phyloP scores from a whole-genome alignment of 2,797 vertebrate genomes.

The Myripristis jacobus region DNA sequence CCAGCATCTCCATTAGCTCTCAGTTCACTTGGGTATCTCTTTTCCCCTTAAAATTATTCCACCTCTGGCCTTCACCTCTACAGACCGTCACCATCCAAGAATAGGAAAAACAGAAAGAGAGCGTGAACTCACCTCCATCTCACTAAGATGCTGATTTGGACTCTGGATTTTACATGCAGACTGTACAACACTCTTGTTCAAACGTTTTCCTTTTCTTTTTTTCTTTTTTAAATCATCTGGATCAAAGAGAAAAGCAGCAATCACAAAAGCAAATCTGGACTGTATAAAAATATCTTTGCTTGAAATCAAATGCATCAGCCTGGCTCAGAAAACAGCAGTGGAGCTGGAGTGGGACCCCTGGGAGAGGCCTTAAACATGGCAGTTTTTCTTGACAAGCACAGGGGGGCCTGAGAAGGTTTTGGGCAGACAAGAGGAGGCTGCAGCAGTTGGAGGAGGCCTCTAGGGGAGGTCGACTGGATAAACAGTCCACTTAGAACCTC shows the following conservation, averaged over 20 bases:
- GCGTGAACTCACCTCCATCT: neutral
- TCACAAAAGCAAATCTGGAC: slow-evolving; percentile 75
- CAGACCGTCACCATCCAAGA: neutral
- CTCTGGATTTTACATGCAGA: neutral
- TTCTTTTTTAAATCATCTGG: neutral
- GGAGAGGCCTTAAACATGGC: slow-evolving; percentile 83
- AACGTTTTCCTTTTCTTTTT: no score
- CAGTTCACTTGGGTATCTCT: slow-evolving; percentile 49
- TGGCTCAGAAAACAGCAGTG: slow-evolving; percentile 58
- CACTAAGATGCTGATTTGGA: neutral
- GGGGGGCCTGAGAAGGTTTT: slow-evolving; percentile 67
- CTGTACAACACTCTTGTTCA: neutral
- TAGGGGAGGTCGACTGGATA: slow-evolving; percentile 80
- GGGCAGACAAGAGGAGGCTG: slow-evolving; percentile 85
- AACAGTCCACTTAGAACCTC: slow-evolving; percentile 83
- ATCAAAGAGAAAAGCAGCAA: slow-evolving; percentile 24
- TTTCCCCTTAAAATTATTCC: slow-evolving; percentile 30
- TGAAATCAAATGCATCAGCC: slow-evolving; percentile 77
- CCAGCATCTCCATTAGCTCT: slow-evolving; percentile 79
- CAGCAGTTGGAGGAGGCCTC: slow-evolving; percentile 81
- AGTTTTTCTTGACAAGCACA: slow-evolving; percentile 86
- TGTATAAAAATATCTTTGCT: slow-evolving; percentile 46
- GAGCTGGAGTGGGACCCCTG: slow-evolving; percentile 64
- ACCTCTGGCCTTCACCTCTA: slow-evolving; percentile 3
- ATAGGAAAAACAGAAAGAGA: neutral